phyloP scores from a whole-genome alignment of 2,113 vertebrate genomes.

The Festucalex cinctus region DNA sequence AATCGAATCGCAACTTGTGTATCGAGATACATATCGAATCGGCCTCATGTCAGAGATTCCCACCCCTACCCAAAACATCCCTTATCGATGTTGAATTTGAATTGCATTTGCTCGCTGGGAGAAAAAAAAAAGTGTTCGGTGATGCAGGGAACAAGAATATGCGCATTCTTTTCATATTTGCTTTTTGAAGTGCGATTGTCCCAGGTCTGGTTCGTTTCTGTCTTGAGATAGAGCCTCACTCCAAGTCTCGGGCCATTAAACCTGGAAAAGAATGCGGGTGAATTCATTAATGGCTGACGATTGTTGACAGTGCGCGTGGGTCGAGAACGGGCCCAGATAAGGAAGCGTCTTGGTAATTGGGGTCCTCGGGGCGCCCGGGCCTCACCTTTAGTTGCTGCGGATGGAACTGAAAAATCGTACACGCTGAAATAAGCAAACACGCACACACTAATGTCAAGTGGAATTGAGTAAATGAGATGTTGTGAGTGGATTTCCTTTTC shows the following conservation, averaged over 20 bases:
- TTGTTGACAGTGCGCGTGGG: conserved; percentile 36
- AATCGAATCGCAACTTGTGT: too few relatives aligned
- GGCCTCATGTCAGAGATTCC: too few relatives aligned
- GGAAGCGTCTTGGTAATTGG: conserved; percentile 46
- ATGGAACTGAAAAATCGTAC: conserved; percentile 36
- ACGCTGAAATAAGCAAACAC: neutral
- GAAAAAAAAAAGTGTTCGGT: conserved; percentile 4
- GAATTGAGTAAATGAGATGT: conserved; percentile 25
- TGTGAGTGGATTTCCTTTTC: conserved; percentile 11
- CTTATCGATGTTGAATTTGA: conserved; percentile 27
- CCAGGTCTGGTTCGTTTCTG: conserved; percentile 43
- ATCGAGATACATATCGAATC: too few relatives aligned
- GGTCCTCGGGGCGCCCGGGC: conserved; percentile 29
- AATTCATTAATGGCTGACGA: conserved; percentile 56
- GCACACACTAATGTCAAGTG: too few relatives aligned
- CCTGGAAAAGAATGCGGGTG: conserved; percentile 52
- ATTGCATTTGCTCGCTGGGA: conserved; percentile 17
- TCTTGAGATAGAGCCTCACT: conserved; percentile 15
- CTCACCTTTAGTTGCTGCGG: conserved; percentile 12
- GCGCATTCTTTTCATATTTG: conserved; percentile 38
- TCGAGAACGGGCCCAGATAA: conserved; percentile 42
- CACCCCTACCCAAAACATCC: too few relatives aligned
- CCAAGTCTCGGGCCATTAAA: conserved; percentile 61
- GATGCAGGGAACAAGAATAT: conserved; percentile 33
- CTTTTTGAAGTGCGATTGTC: conserved; percentile 46